Base-by-base conservation (phyloP, 2,797 vertebrate genomes). In the Pipistrellus kuhlii region DNA sequence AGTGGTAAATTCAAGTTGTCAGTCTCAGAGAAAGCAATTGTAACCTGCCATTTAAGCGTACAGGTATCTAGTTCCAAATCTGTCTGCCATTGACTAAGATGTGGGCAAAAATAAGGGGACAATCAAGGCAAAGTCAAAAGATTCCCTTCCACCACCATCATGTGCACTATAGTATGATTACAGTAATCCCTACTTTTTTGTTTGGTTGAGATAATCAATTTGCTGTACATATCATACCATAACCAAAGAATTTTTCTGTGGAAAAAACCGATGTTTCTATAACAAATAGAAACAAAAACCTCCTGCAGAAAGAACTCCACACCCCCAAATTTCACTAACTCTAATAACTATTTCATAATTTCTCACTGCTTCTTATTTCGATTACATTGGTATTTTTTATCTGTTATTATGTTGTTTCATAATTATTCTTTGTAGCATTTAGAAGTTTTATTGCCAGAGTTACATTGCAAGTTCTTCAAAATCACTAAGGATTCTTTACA, bases 81-180 rank as follows among this genome's bases (percentile, higher is more conserved):
- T 85, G 35, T 57, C 21, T 90, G 41, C 44, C 10, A 81, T 5
- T 62, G 57, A 71, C 10, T 48, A 17, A 88, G 14, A 75, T 81
- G 44, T 75, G 11, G 5, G 8, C 80, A 90, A 87, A 90, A 32
- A 72, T 53, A 93, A 83, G 12, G 32, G 53, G 53, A 55, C 53
- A 55, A 55, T 55, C 9, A 81, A 64, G 59, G n/a, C 48, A 71
- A 91, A 91, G 75, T 88, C 4, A 80, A 93, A 88, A n/a, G 41
- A 75, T 66, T 85, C 20, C 17, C 44, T 57, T 5, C 25, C 11
- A 85, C 27, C 20, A 55, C 30, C 57, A 85, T 62, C 51, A 84
- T 20, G 8, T 41, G 44, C 48, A 87, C 21, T 8, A 41, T 32
- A 25, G 46, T 82, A 57, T 30, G 12, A 41, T 41, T 41, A 38